Conservation (phyloP, 1,140 invertebrate species). For the Bombus huntii region DNA sequence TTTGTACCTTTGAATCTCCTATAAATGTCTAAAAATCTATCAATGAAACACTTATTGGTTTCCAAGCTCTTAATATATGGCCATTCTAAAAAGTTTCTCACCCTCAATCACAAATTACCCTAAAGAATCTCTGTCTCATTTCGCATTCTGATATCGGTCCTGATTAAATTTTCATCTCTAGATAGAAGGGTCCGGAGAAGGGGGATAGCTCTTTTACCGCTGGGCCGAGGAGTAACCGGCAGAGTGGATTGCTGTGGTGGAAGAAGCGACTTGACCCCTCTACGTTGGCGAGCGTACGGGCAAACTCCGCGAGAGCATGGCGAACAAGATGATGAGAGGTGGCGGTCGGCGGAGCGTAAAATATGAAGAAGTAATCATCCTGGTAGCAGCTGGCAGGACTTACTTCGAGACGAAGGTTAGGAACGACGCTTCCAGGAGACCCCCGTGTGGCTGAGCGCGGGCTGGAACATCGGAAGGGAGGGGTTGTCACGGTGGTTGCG, state of each 20-base stretch:
- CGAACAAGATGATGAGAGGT: slow-evolving; percentile 48
- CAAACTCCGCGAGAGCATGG: slow-evolving; percentile 36
- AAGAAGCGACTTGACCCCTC: slow-evolving; percentile 32
- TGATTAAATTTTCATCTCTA: slow-evolving; percentile 32
- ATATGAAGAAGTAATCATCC: slow-evolving; percentile 61
- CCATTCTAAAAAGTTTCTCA: background rate
- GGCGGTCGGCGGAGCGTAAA: slow-evolving; percentile 50
- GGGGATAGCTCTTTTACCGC: background rate
- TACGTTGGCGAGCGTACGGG: background rate
- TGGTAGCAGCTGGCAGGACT: slow-evolving; percentile 55
- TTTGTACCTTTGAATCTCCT: too few species aligned
- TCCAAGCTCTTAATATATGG: too few species aligned
- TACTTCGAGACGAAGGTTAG: slow-evolving; percentile 53
- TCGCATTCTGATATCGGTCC: slow-evolving; percentile 19
- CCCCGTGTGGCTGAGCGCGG: slow-evolving; percentile 32
- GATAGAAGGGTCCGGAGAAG: background rate
- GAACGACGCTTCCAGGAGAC: slow-evolving; percentile 28
- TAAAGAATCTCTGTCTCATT: background rate
- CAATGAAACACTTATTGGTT: too few species aligned
- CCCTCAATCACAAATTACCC: background rate
- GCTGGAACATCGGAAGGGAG: slow-evolving; percentile 43
- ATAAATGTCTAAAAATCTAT: too few species aligned
- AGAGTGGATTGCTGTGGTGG: background rate
- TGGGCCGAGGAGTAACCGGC: slow-evolving; percentile 24
- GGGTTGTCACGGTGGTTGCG: slow-evolving; percentile 36